phyloP scores from a whole-genome alignment of 1,140 invertebrate species.

The Zelostemma sp. region DNA sequence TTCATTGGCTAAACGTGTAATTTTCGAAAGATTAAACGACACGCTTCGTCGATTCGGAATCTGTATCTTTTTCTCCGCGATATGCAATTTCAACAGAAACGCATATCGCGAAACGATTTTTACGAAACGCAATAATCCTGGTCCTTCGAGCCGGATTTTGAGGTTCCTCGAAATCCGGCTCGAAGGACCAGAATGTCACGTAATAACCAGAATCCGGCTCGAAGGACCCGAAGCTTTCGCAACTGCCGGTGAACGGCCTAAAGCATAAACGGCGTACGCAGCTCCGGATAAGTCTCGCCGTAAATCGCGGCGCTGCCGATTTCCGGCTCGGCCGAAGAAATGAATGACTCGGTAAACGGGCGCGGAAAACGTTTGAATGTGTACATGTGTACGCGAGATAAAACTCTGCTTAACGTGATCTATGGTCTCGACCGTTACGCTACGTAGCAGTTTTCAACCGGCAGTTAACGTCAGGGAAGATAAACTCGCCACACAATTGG shows the following conservation, averaged over 20 bases:
- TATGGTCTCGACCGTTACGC: slow-evolving; percentile 16
- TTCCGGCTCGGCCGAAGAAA: slow-evolving; percentile 40
- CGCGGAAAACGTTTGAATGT: slow-evolving; percentile 24
- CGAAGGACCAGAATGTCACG: too few species aligned
- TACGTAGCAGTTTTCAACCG: slow-evolving; percentile 14
- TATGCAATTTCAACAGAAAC: too few species aligned
- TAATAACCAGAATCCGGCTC: too few species aligned
- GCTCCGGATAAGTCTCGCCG: slow-evolving; percentile 13
- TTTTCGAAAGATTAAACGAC: too few species aligned
- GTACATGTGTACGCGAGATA: neutral
- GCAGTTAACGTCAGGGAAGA: slow-evolving; percentile 33
- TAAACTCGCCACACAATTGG: slow-evolving; percentile 35
- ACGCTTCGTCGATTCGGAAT: too few species aligned
- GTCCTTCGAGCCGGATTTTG: too few species aligned
- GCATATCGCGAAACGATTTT: too few species aligned
- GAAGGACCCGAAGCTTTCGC: too few species aligned
- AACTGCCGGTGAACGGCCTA: slow-evolving; percentile 34
- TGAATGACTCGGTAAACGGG: slow-evolving; percentile 5
- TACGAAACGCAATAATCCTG: too few species aligned
- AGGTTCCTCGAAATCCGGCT: too few species aligned
- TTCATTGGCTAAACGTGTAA: too few species aligned
- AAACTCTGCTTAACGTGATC: slow-evolving; percentile 33
- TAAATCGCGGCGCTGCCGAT: slow-evolving; percentile 42
- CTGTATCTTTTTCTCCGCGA: too few species aligned
- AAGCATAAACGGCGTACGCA: slow-evolving; percentile 19